Percentiles rank a stretch among this genome's conserved stretches.
These are phyloP conservation scores for Pomatorhinus ruficollis DNA, from an alignment of 2,113 vertebrate genomes.

Conservation along the genomic window DNA sequence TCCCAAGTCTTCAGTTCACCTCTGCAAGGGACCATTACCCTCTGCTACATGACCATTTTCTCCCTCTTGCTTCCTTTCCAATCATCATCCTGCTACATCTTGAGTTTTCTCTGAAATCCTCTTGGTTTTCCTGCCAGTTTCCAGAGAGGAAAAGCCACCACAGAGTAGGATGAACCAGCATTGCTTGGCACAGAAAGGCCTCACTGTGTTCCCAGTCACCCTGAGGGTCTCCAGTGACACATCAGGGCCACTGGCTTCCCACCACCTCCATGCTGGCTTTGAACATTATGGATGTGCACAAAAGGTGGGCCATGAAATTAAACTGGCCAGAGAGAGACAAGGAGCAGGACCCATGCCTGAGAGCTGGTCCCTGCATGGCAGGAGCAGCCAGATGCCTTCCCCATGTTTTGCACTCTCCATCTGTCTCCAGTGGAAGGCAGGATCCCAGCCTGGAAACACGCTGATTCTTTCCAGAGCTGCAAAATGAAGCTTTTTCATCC, in stretches of 20 bases:
- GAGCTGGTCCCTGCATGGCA: background rate
- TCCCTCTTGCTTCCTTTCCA: background rate
- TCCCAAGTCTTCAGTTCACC: background rate
- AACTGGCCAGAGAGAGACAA: background rate
- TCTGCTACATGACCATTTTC: accelerated
- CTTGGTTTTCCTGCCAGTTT: background rate
- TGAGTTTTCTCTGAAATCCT: background rate
- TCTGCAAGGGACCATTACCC: background rate
- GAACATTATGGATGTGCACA: background rate
- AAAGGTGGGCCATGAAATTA: background rate
- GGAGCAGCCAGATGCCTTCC: background rate
- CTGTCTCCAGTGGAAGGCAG: conserved; percentile 49
- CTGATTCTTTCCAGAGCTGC: conserved; percentile 62
- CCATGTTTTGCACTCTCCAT: background rate
- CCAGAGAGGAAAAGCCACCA: background rate
- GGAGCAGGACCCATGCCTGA: background rate
- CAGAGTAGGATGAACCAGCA: background rate
- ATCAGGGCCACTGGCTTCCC: background rate
- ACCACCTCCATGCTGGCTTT: background rate
- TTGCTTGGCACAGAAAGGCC: background rate
- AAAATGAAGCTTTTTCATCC: conserved; percentile 24
- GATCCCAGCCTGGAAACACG: background rate
- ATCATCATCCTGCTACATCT: background rate
- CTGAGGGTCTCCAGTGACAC: background rate
- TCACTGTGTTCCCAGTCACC: background rate